Percentiles rank a stretch among this genome's conserved stretches.
Evolutionary conservation across 2,797 vertebrate species (phyloP).

Genomic region (Syndactyla subalaris): DNA sequence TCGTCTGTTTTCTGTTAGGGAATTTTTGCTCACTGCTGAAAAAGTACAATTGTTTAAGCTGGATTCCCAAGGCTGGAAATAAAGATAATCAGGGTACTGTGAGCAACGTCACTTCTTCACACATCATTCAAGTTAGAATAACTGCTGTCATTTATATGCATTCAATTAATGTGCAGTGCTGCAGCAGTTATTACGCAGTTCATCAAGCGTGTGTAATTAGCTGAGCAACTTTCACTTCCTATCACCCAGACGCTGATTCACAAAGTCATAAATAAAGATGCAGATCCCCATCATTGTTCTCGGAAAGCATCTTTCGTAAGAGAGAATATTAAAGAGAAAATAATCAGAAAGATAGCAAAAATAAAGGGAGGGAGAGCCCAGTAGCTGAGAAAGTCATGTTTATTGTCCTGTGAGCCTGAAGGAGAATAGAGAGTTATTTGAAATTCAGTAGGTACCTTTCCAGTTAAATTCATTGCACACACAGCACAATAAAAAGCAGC

Average conservation of each 20-base stretch:
- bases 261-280: slow-evolving; percentile 82
- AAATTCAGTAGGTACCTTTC: slow-evolving; percentile 10
- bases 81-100: slow-evolving; percentile 37
- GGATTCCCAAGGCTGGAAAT: slow-evolving; percentile 13
- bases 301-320: slow-evolving; percentile 41
- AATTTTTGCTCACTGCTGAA: background rate
- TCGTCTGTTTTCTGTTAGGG: background rate
- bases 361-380: slow-evolving; percentile 28
- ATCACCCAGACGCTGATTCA: slow-evolving; percentile 78
- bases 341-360: slow-evolving; percentile 20
- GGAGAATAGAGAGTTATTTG: background rate
- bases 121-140: slow-evolving; percentile 68
- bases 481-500: background rate
- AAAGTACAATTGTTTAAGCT: background rate
- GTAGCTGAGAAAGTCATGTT: slow-evolving; percentile 43
- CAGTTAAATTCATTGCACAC: background rate
- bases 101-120: slow-evolving; percentile 47
- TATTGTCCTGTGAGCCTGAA: slow-evolving; percentile 8
- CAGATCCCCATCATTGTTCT: slow-evolving; percentile 53
- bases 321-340: background rate
- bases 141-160: slow-evolving; percentile 78
- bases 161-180: slow-evolving; percentile 72
- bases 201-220: slow-evolving; percentile 82
- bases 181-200: slow-evolving; percentile 76
- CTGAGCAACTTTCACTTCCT: slow-evolving; percentile 79